Percentiles rank a stretch among this genome's conserved stretches.
Conservation (phyloP, 2,797 vertebrate genomes). For the Notolabrus celidotus region DNA sequence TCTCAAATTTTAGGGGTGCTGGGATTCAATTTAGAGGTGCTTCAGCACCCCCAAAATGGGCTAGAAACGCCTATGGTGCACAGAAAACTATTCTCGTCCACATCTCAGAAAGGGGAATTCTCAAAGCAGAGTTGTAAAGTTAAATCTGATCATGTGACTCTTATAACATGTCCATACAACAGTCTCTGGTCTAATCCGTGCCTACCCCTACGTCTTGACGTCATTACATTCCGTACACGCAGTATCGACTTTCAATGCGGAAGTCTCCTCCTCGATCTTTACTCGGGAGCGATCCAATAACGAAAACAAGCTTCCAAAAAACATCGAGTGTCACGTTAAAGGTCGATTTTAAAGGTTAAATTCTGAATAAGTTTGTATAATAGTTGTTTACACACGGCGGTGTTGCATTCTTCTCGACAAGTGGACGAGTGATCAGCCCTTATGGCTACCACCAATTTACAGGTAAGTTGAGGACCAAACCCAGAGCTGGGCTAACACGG, state of each 20-base stretch:
- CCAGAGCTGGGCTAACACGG: constrained; percentile 30
- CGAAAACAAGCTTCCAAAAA: constrained; percentile 66
- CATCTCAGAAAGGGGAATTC: too few relatives aligned
- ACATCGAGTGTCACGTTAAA: constrained; percentile 1
- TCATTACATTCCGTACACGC: constrained; percentile 67
- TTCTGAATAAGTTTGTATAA: neutral
- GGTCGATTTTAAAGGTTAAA: neutral
- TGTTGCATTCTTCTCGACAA: constrained; percentile 38
- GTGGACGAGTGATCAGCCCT: constrained; percentile 68
- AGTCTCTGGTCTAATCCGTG: too few relatives aligned
- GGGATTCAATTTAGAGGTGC: too few relatives aligned
- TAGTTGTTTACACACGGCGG: constrained; percentile 17
- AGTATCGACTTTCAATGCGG: constrained; percentile 85
- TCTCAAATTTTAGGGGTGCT: too few relatives aligned
- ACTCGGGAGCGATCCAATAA: constrained; percentile 65
- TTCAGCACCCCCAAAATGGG: too few relatives aligned
- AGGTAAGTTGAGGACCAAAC: constrained; percentile 82
- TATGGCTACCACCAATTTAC: constrained; percentile 89
- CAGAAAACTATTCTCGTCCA: too few relatives aligned
- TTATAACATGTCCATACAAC: too few relatives aligned
- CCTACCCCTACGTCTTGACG: constrained; percentile 70
- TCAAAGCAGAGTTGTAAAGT: too few relatives aligned
- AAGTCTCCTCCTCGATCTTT: constrained; percentile 77
- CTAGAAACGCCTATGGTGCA: too few relatives aligned
- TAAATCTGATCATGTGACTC: too few relatives aligned